Evolutionary conservation across 2,888 invertebrate species (phyloP).

Genomic region (Spodoptera picta): DNA sequence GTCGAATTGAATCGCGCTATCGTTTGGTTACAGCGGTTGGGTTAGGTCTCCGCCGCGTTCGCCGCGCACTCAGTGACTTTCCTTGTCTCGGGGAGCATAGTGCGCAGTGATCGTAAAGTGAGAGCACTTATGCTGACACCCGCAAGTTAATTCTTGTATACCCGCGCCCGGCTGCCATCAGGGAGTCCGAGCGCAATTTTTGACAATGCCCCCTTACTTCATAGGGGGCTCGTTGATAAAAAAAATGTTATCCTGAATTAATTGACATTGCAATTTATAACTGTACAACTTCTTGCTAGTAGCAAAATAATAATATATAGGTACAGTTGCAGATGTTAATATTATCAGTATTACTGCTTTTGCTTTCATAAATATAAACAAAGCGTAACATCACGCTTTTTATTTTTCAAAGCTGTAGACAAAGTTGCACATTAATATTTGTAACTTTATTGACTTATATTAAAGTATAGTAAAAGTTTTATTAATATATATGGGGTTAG

Average conservation of each 20-base stretch:
- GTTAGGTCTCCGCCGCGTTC: not conserved
- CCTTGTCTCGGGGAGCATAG: conserved; percentile 97
- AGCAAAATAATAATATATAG: too few relatives aligned
- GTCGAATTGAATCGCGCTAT: conserved; percentile 68
- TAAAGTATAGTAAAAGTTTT: too few relatives aligned
- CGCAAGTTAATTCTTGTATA: conserved; percentile 77
- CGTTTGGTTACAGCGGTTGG: conserved; percentile 40
- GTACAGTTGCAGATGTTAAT: too few relatives aligned
- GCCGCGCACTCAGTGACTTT: conserved; percentile 72
- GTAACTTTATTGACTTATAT: too few relatives aligned
- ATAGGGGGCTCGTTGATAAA: conserved; percentile 72
- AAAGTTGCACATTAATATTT: too few relatives aligned
- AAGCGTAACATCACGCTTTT: too few relatives aligned
- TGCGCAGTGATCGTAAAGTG: conserved; percentile 95
- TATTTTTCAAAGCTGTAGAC: too few relatives aligned
- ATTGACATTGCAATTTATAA: not conserved
- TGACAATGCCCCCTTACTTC: conserved; percentile 92
- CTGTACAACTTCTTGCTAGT: too few relatives aligned
- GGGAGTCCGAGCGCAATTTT: conserved; percentile 93
- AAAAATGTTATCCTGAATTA: not conserved
- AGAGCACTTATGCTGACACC: conserved; percentile 96
- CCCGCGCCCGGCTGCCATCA: conserved; percentile 89
- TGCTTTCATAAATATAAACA: too few relatives aligned
- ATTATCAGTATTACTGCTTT: too few relatives aligned
- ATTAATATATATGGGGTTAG: too few relatives aligned